Evolutionary conservation across 2,888 invertebrate species (phyloP), one percentile per base, ranked within the genome.

Genomic region (Drosophila birchii): DNA sequence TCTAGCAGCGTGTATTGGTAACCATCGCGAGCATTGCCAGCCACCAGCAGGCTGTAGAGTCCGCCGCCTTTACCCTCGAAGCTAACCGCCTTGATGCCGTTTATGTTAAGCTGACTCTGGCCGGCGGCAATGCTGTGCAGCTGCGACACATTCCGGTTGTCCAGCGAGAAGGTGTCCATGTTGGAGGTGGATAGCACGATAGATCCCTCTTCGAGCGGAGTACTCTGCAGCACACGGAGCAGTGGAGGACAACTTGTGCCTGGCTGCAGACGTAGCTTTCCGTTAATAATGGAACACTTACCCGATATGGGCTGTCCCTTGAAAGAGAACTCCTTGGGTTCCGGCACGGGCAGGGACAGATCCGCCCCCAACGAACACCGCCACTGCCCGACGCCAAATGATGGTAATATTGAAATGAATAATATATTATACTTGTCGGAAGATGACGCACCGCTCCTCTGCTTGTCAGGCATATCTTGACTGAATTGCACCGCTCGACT

Each of bases 61-160:
- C 95, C 96, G 0, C 96, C 96, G 6, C 94, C 90, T 80, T 93
- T 91, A 2, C 95, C 92, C 0, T 75, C 71, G 91, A 93, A 60
- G 23, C 72, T 79, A 32, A 88, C 83, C 4, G 82, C 78, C 3
- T 74, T 74, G 7, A 53, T 56, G 0, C 79, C 84, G 29, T 86
- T 88, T 16, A 90, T 76, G 0, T 55, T 43, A 32, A 92, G 36
- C 8, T 77, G 57, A 5, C 79, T 73, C 7, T 63, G 55, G 1
- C 92, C 92, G 5, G 75, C 60, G 0, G 66, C 18, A 3, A 91
- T 61, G 6, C 72, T 76, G 32, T 90, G 64, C n/a, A 90, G 64
- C 4, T 81, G 75, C 0, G 89, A 78, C 6, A 87, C 60, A 39
- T 90, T 91, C 5, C 64, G 56, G 0, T 41, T 49, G n/a, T 78